Evolutionary conservation across 1,140 invertebrate genomes (phyloP).

Genomic region (Brachionus paranguensis): DNA sequence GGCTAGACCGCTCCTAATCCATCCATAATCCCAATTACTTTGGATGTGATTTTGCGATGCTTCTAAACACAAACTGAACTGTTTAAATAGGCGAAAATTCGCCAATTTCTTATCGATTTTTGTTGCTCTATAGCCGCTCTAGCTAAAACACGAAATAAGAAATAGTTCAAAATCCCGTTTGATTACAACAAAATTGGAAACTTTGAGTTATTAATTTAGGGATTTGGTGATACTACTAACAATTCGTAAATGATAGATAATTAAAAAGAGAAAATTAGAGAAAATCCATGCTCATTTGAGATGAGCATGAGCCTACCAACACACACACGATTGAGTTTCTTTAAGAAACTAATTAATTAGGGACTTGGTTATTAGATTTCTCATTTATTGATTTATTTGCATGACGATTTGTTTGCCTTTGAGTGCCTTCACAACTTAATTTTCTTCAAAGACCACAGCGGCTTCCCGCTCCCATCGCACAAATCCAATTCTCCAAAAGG

Average conservation of each 20-base stretch:
- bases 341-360: neutral
- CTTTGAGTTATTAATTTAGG: constrained; percentile 27
- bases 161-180: neutral
- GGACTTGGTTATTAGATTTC: neutral
- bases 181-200: neutral
- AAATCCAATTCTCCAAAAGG: neutral
- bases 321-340: neutral
- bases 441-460: neutral
- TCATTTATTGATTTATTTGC: neutral
- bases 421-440: neutral
- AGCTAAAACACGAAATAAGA: neutral
- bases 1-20: neutral
- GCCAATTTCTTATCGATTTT: neutral
- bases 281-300: neutral
- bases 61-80: neutral
- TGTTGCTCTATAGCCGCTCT: neutral
- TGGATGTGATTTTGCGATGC: neutral
- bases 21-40: neutral
- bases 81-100: constrained; percentile 25
- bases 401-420: neutral
- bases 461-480: neutral
- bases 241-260: constrained; percentile 1
- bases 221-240: neutral
- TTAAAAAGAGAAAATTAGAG: neutral
- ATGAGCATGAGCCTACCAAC: neutral